Conservation (phyloP, 1,140 invertebrate genomes). For the Hyposmocoma kahamanoa region DNA sequence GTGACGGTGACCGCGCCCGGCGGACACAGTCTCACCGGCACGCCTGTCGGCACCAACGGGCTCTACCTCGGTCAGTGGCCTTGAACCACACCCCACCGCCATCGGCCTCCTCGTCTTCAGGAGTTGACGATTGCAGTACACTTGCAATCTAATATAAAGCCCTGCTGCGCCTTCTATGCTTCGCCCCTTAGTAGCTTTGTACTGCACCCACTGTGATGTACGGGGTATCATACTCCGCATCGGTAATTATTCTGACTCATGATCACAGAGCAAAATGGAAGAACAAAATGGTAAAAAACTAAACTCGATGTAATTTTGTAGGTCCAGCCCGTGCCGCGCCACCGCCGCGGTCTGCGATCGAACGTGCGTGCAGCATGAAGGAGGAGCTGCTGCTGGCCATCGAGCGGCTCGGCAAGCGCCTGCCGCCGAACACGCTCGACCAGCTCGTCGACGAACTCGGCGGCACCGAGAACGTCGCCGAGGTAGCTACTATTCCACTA, state of each 20-base stretch:
- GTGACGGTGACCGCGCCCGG: conserved; percentile 42
- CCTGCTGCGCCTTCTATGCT: too few species aligned
- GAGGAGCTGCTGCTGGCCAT: conserved; percentile 91
- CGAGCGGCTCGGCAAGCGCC: conserved; percentile 87
- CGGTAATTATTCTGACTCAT: too few species aligned
- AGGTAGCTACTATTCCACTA: too few species aligned
- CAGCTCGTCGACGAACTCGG: conserved; percentile 98
- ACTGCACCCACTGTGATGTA: too few species aligned
- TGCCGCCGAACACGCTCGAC: conserved; percentile 99
- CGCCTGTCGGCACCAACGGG: conserved; percentile 65
- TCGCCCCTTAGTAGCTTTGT: too few species aligned
- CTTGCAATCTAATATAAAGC: too few species aligned
- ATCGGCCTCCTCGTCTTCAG: too few species aligned
- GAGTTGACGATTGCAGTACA: too few species aligned
- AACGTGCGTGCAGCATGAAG: conserved; percentile 93
- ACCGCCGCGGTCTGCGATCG: conserved; percentile 87
- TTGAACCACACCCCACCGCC: too few species aligned
- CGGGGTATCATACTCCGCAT: too few species aligned
- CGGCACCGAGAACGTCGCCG: conserved; percentile 97
- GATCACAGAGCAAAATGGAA: too few species aligned
- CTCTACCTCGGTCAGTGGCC: conserved; percentile 47
- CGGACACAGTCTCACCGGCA: conserved; percentile 48
- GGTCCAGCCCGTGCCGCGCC: conserved; percentile 46
- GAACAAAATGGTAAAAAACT: neutral
- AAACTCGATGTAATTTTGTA: conserved; percentile 10